phyloP scores from a whole-genome alignment of 2,797 vertebrate species.

The Ceyx erithaca region DNA sequence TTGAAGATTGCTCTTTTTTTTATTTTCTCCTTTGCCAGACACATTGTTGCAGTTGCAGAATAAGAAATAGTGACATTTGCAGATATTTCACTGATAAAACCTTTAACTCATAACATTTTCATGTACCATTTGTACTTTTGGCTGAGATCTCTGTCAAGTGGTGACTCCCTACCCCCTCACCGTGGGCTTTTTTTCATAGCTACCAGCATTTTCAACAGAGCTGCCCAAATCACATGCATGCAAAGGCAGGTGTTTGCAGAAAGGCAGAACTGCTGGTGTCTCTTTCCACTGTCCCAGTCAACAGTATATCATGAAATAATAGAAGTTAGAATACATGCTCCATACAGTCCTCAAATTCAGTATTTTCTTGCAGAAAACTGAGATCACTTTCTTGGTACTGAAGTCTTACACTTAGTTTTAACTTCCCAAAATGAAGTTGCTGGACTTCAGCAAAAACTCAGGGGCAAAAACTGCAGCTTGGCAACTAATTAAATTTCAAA shows the following conservation, averaged over 20 bases:
- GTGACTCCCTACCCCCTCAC: neutral
- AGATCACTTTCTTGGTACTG: neutral
- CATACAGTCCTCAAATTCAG: neutral
- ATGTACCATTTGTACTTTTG: neutral
- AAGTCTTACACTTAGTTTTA: neutral
- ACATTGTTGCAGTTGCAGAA: neutral
- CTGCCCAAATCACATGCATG: neutral
- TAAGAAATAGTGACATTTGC: neutral
- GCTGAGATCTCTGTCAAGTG: conserved; percentile 41
- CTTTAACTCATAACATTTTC: conserved; percentile 1
- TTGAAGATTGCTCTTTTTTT: neutral
- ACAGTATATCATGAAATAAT: neutral
- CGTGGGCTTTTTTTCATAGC: neutral
- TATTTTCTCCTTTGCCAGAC: neutral
- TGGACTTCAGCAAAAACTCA: neutral
- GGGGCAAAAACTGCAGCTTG: neutral
- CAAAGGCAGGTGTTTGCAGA: neutral
- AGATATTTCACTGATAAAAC: neutral
- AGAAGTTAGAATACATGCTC: neutral
- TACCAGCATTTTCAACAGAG: neutral
- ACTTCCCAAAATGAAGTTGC: neutral
- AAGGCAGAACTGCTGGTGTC: neutral
- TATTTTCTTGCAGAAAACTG: neutral
- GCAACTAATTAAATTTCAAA: neutral
- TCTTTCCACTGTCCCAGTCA: neutral